Evolutionary conservation across 2,113 vertebrate genomes (phyloP), one percentile per base, ranked within the genome.

Genomic region (Phaethornis superciliosus): DNA sequence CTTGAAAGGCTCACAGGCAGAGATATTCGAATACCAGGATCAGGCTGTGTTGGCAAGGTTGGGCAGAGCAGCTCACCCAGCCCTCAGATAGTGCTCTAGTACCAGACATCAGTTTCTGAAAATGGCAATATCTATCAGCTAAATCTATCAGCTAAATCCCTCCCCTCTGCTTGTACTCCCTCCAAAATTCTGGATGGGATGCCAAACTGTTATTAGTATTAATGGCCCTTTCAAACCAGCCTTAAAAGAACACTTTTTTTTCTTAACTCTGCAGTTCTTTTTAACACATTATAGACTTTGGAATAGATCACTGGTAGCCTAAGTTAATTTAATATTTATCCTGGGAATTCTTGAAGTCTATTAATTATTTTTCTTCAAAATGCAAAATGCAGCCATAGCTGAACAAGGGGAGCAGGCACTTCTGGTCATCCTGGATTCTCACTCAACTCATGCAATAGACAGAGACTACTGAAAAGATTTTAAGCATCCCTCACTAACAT

Each of bases 251-350:
- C 20, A 80, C 54, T n/a, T 52, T 88, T 78, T 74, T 82, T 40
- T 40, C 49, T 94, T 92, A 93, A 85, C 47, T 81, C 75, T 82
- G 88, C 44, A 74, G 47, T 87, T 95, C 81, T 55, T 93, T 89
- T 89, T 87, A 91, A 77, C 67, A 87, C 12, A 27, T 51, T 89
- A 44, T 4, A 90, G 81, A 54, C 30, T 92, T 80, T 80, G 37
- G 70, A 94, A 81, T 54, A 90, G 86, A 78, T 85, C 81, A 79
- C 19, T 60, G 32, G 75, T 28, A 87, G n/a, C 22, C 24, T 85
- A 64, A 81, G 88, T 90, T 89, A 28, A n/a, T 89, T 95, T 67
- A 69, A 96, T 93, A 94, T 89, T 87, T 93, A 89, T 79, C 70
- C n/a, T n/a, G 11, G 12, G 7, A 27, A 69, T 89, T 92, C 91